Base-by-base conservation (phyloP, 2,888 invertebrate species). In the Loripinus fragilis region DNA sequence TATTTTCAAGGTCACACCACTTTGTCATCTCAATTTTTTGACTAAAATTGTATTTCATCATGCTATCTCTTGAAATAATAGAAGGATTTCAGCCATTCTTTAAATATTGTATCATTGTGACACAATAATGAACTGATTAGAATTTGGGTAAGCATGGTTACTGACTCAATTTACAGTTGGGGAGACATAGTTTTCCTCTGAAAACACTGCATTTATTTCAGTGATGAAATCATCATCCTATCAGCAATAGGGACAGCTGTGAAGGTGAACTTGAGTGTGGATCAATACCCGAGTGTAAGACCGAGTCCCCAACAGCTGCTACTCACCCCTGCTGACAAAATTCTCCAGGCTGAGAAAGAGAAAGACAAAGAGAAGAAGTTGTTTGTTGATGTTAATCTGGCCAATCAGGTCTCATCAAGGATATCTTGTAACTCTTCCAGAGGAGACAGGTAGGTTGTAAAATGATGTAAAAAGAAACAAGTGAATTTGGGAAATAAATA, bases 211-310 rank as follows among this genome's bases (percentile, higher is more conserved):
- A 38, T 12, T 38, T 38, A 30, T 60, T 93, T 23, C 92, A 98
- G 98, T 87, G 99, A 98, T 90, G 99, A 99, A 89, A 97, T 99
- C 0, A 98, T 98, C 92, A 97, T 99, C 0, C 93, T 99, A 45
- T 98, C 98, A 69, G 98, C 98, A 0, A 96, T 96, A 28, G 99
- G 99, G 0, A 99, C 99, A 0, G 99, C 98, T 0, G 98, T 98
- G 0, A 96, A 97, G 25, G 93, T 95, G 2, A 94, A 93, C 76
- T 79, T 92, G 25, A 86, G 85, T 66, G 68, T 85, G 71, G 90
- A 90, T 33, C 76, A 78, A 30, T 80, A 74, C 23, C 75, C 68
- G 10, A 60, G 76, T 15, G 79, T 76, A 10, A 72, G 30, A 55
- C 80, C 45, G 69, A 80, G 68, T 70, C 81, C 48, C 12, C 76